phyloP scores from a whole-genome alignment of 2,888 invertebrate genomes.

The Pheosia gnoma region DNA sequence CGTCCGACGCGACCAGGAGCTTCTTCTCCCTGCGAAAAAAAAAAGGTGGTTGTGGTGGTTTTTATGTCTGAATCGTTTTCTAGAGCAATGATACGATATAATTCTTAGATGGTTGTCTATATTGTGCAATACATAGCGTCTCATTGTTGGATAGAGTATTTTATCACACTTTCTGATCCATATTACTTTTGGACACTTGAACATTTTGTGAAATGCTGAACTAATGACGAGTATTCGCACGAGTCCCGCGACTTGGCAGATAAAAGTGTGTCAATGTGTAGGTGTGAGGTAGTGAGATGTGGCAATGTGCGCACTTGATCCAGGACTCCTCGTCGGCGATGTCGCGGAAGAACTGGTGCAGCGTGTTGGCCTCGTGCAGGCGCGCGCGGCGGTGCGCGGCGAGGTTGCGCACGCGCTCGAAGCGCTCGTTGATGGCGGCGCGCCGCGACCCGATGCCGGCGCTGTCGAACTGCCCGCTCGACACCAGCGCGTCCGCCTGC shows the following conservation, averaged over 20 bases:
- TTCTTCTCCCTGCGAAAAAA: conserved; percentile 92
- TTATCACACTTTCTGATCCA: no score
- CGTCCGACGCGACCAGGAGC: conserved; percentile 97
- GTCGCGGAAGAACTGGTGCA: conserved; percentile 99
- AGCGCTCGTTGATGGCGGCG: conserved; percentile 97
- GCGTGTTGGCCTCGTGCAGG: conserved; percentile 97
- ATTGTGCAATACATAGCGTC: no score
- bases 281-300: no score
- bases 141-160: no score
- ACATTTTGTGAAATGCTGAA: no score
- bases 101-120: no score
- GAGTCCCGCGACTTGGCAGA: no score
- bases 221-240: no score
- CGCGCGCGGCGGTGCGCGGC: conserved; percentile 96
- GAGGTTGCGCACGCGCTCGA: conserved; percentile 95
- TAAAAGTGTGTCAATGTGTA: no score
- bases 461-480: conserved; percentile 98
- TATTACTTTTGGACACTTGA: no score
- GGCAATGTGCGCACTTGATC: conserved; percentile 91
- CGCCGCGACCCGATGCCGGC: conserved; percentile 98
- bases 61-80: conserved; percentile 18
- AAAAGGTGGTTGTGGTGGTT: no score
- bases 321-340: conserved; percentile 99
- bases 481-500: conserved; percentile 97
- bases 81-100: no score